Percentiles rank a stretch among this genome's conserved stretches.
Evolutionary conservation across 2,888 invertebrate genomes (phyloP).

Genomic region (Minunthozetes semirufus): DNA sequence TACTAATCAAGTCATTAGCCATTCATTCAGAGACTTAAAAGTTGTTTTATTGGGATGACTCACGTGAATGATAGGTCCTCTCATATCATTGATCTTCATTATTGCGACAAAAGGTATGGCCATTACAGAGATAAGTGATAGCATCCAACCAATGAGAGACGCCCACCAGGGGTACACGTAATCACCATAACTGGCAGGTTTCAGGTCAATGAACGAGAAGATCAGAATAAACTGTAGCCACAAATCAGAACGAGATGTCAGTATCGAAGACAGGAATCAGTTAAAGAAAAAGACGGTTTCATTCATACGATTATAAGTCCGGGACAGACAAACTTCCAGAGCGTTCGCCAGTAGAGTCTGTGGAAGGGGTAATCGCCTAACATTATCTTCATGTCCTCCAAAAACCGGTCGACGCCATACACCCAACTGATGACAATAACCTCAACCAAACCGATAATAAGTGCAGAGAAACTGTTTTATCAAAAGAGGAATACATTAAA

Average conservation of each 20-base stretch:
- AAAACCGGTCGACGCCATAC: slow-evolving; percentile 55
- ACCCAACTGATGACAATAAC: slow-evolving; percentile 61
- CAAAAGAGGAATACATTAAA: neutral
- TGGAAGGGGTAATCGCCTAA: slow-evolving; percentile 58
- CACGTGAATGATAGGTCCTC: slow-evolving; percentile 46
- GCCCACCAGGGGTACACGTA: slow-evolving; percentile 66
- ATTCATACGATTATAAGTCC: slow-evolving; percentile 61
- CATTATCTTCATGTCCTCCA: slow-evolving; percentile 53
- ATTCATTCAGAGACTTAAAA: neutral
- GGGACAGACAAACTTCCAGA: slow-evolving; percentile 67
- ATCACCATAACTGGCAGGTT: slow-evolving; percentile 55
- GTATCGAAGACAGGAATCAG: neutral
- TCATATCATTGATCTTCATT: slow-evolving; percentile 48
- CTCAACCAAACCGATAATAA: slow-evolving; percentile 64
- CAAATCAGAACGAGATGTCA: slow-evolving; percentile 7
- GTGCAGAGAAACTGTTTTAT: slow-evolving; percentile 60
- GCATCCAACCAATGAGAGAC: slow-evolving; percentile 62
- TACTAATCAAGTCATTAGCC: neutral
- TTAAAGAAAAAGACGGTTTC: slow-evolving; percentile 12
- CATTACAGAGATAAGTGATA: slow-evolving; percentile 62
- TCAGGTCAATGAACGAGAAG: slow-evolving; percentile 64
- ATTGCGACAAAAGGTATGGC: slow-evolving; percentile 61
- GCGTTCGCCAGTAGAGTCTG: slow-evolving; percentile 62
- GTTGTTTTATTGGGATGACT: neutral
- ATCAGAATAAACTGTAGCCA: slow-evolving; percentile 61